Conservation (phyloP, 1,140 invertebrate genomes). For the Saccostrea glomerata region DNA sequence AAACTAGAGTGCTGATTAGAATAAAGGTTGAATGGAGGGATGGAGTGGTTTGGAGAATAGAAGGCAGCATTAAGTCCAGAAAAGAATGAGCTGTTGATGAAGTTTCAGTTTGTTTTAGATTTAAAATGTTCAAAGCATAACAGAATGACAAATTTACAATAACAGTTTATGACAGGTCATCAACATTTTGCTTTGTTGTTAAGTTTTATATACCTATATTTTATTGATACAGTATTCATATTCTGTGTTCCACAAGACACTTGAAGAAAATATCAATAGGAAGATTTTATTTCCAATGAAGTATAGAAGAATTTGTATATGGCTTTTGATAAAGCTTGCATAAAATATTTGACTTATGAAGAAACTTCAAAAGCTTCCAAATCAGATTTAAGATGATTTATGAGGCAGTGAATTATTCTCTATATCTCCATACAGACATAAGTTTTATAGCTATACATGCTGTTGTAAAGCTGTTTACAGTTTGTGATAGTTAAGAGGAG, state of each 20-base stretch:
- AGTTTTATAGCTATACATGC: not conserved
- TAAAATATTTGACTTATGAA: not conserved
- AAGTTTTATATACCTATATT: not conserved
- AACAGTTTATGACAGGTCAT: no score
- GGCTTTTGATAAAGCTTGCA: not conserved
- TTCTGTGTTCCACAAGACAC: not conserved
- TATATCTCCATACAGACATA: not conserved
- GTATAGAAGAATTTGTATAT: no score
- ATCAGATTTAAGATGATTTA: not conserved
- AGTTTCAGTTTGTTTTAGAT: no score
- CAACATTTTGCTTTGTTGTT: no score
- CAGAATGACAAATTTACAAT: no score
- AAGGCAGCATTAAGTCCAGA: not conserved
- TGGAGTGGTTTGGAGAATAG: not conserved
- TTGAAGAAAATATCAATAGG: not conserved
- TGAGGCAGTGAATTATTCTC: not conserved
- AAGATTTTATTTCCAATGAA: not conserved
- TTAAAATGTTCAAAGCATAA: no score
- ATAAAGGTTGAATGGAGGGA: not conserved
- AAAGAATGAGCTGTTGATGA: no score
- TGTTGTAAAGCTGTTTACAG: conserved; percentile 6
- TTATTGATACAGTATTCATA: not conserved
- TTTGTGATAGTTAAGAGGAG: not conserved
- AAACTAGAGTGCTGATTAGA: not conserved
- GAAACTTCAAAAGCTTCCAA: not conserved